phyloP scores from a whole-genome alignment of 2,797 vertebrate species.

The Argyrosomus regius region DNA sequence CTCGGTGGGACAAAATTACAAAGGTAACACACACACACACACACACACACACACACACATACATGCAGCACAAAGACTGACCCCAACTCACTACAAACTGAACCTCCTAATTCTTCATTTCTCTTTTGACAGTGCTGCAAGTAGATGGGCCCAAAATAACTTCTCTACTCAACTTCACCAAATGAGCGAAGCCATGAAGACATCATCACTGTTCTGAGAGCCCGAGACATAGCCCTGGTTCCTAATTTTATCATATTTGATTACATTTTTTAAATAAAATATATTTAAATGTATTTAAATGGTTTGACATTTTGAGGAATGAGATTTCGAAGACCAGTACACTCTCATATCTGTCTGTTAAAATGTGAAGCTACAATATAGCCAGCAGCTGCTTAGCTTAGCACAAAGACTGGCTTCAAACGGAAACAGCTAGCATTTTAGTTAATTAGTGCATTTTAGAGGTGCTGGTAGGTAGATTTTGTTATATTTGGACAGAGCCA shows the following conservation, averaged over 20 bases:
- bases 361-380: neutral
- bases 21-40: slow-evolving; percentile 71
- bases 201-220: neutral
- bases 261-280: neutral
- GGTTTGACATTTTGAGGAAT: neutral
- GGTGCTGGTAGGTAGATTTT: too few species aligned
- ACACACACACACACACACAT: too few species aligned
- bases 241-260: slow-evolving; percentile 26
- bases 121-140: slow-evolving; percentile 82
- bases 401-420: slow-evolving; percentile 3
- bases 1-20: slow-evolving; percentile 83
- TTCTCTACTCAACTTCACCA: neutral
- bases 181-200: slow-evolving; percentile 12
- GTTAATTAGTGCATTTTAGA: too few species aligned
- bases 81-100: neutral
- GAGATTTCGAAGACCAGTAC: neutral
- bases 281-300: neutral
- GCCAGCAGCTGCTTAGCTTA: slow-evolving; percentile 4
- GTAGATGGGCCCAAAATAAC: slow-evolving; percentile 43
- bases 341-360: neutral
- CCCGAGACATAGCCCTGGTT: neutral
- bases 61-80: neutral
- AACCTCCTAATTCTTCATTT: slow-evolving; percentile 36
- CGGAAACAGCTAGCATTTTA: neutral
- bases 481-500: neutral